Evolutionary conservation across 2,888 invertebrate species (phyloP), one percentile per base, ranked within the genome.

Genomic region (Dasysyrphus albostriatus): DNA sequence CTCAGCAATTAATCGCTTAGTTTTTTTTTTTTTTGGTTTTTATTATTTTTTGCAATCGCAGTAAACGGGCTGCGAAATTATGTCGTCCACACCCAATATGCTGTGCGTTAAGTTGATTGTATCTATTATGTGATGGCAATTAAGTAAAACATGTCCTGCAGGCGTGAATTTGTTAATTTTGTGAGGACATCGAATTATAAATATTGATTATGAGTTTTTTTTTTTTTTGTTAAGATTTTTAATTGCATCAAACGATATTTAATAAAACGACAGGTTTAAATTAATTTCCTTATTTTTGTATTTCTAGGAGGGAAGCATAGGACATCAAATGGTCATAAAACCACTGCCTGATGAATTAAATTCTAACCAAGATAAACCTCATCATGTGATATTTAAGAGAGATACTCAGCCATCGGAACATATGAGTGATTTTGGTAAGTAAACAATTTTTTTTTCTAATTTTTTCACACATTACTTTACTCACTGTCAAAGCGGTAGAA

Each of bases 221-320:
- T 32, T 44, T 19, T 16, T n/a, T 44, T 42, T 42, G 1, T 42
- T 44, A 7, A 39, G 5, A 24, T 59, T 14, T 12, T 7, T 39
- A 19, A 51, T 72, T 70, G 8, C 47, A 44, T n/a, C 19, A 24
- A 42, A 51, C 6, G 24, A 24, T 24, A 24, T 24, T n/a, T 49
- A 34, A 1, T 24, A 29, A 3, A 9, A 47, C 4, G 10, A 6
- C n/a, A 6, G 37, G 9, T 37, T 7, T n/a, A 5, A 16, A 49
- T 8, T 39, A 6, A 47, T 47, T 29, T 1, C 7, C 24, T 9
- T 51, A 65, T 42, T 78, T 82, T 77, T 80, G 83, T 9, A 51
- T 72, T 92, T 91, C 7, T 94, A 98, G 98, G 97, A 98, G 93
- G 98, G 98, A 89, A 97, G 97, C 89, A 97, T 98, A 89, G 98